phyloP scores from a whole-genome alignment of 2,888 invertebrate genomes.

The Aelia acuminata region DNA sequence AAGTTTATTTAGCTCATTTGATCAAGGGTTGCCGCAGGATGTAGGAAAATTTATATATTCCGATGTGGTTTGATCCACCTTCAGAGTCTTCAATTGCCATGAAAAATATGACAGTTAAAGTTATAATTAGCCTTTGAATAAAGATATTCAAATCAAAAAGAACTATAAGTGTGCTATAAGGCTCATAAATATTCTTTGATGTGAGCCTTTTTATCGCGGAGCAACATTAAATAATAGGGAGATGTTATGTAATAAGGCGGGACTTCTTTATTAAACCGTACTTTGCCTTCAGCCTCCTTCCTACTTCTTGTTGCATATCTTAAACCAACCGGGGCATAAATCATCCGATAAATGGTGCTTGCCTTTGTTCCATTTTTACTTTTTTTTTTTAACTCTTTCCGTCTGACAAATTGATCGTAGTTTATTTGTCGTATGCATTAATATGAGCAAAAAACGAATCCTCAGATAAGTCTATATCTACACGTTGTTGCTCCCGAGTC shows the following conservation, averaged over 20 bases:
- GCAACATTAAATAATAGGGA: background rate
- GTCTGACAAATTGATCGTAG: slow-evolving; percentile 40
- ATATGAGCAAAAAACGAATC: background rate
- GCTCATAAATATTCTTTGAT: background rate
- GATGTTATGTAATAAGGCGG: background rate
- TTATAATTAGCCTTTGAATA: background rate
- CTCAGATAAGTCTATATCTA: background rate
- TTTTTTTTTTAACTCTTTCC: background rate
- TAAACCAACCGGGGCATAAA: slow-evolving; percentile 18
- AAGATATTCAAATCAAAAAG: background rate
- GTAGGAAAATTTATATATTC: no score
- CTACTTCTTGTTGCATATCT: slow-evolving; percentile 27
- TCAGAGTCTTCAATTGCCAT: background rate
- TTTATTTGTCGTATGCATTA: slow-evolving; percentile 42
- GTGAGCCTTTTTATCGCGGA: background rate
- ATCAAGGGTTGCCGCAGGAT: no score
- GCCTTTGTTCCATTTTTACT: background rate
- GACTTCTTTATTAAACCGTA: background rate
- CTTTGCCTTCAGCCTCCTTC: background rate
- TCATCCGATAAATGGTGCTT: slow-evolving; percentile 16
- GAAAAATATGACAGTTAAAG: background rate
- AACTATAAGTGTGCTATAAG: background rate
- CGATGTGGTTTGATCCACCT: no score
- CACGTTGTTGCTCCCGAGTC: background rate
- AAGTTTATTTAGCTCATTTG: no score